phyloP scores from a whole-genome alignment of 1,140 invertebrate genomes.

The Radopholus similis region DNA sequence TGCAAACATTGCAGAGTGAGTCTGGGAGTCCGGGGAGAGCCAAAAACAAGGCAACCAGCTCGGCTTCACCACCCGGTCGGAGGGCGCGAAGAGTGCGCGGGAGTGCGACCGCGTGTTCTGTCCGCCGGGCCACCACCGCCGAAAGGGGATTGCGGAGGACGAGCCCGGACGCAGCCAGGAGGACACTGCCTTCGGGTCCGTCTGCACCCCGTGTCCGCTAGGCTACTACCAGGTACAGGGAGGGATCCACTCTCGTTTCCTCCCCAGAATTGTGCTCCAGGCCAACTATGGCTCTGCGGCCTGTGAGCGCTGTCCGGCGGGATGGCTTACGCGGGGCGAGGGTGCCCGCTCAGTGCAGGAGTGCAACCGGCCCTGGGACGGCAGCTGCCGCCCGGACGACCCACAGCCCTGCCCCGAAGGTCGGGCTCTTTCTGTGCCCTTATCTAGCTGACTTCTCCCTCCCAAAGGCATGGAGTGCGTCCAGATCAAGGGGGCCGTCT shows the following conservation, averaged over 20 bases:
- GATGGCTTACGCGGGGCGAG: background rate
- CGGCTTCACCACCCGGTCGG: constrained; percentile 11
- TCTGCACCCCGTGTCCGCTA: constrained; percentile 12
- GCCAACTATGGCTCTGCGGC: background rate
- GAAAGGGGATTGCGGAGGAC: background rate
- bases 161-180: background rate
- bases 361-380: background rate
- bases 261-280: background rate
- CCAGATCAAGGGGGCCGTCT: background rate
- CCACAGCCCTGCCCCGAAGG: constrained; percentile 6
- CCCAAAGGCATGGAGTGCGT: constrained; percentile 4
- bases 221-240: constrained; percentile 20
- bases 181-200: background rate
- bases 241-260: background rate
- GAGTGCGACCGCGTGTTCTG: constrained; percentile 19
- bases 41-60: background rate
- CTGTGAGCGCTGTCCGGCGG: constrained; percentile 1
- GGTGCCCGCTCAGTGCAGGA: constrained; percentile 3
- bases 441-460: background rate
- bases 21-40: too few relatives aligned
- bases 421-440: too few relatives aligned
- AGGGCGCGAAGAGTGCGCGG: background rate
- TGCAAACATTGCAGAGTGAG: background rate
- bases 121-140: constrained; percentile 8
- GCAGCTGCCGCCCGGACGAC: background rate